These are phyloP conservation scores for Paramuricea clavata DNA, from an alignment of 92 coral and sea anemone genomes.

Conservation along the genomic window DNA sequence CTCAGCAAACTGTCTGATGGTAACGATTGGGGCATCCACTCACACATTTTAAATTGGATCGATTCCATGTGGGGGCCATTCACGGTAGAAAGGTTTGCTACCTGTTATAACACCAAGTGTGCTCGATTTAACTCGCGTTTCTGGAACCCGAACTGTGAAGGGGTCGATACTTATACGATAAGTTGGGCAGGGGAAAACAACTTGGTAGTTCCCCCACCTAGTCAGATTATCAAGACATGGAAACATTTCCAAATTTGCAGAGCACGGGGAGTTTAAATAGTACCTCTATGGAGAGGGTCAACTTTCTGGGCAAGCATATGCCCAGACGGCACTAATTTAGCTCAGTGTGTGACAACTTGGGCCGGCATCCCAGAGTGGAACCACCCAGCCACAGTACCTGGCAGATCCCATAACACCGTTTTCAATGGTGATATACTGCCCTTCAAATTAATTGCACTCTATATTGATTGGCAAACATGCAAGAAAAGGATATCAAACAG, in stretches of 20 bases:
- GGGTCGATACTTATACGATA: conserved; percentile 48
- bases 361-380: conserved; percentile 60
- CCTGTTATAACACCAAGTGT: conserved; percentile 64
- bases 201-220: conserved; percentile 64
- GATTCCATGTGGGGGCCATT: conserved; percentile 58
- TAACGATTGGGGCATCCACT: conserved; percentile 64
- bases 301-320: conserved; percentile 59
- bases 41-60: conserved; percentile 54
- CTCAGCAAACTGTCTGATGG: conserved; percentile 62
- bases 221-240: conserved; percentile 61
- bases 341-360: conserved; percentile 58
- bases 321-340: conserved; percentile 56
- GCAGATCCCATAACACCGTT: conserved; percentile 45
- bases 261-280: conserved; percentile 44
- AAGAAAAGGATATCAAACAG: conserved; percentile 7
- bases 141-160: conserved; percentile 66
- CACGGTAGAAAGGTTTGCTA: conserved; percentile 58
- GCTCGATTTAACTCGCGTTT: conserved; percentile 57
- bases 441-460: conserved; percentile 61
- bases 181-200: conserved; percentile 60
- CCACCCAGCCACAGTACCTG: conserved; percentile 55
- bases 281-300: conserved; percentile 62
- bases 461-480: conserved; percentile 39
- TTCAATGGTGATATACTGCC: conserved; percentile 42
- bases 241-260: conserved; percentile 54